Conservation (phyloP, 2,888 invertebrate species). For the Troides helena region DNA sequence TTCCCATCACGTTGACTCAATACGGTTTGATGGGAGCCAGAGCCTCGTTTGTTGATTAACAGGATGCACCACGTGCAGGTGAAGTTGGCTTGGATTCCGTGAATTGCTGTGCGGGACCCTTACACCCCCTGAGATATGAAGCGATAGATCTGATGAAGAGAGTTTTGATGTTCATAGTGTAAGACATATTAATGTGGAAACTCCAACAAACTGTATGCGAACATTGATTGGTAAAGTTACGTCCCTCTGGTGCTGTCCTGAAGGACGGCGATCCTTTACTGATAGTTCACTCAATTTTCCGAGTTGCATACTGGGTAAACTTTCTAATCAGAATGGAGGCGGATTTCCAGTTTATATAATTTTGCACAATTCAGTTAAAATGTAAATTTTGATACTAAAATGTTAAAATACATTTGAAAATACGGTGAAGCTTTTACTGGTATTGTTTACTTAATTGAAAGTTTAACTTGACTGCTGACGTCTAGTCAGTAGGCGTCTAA, state of each 20-base stretch:
- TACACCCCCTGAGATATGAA: too few species aligned
- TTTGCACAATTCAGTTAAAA: not conserved
- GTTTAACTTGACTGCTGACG: not conserved
- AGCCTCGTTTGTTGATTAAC: too few species aligned
- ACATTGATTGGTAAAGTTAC: not conserved
- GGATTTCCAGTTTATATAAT: not conserved
- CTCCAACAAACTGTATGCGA: not conserved
- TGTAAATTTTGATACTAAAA: too few species aligned
- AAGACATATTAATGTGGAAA: not conserved
- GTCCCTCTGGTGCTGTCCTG: not conserved
- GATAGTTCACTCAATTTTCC: not conserved
- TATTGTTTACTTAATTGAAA: slow-evolving; percentile 13
- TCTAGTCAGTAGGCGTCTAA: slow-evolving; percentile 1
- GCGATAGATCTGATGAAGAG: too few species aligned
- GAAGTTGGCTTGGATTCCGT: too few species aligned
- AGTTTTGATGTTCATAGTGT: not conserved
- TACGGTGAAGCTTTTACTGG: not conserved
- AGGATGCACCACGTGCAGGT: too few species aligned
- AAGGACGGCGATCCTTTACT: not conserved
- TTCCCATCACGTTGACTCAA: too few species aligned
- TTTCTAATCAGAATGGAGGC: slow-evolving; percentile 11
- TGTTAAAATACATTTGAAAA: too few species aligned
- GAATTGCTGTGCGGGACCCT: too few species aligned
- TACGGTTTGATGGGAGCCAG: too few species aligned
- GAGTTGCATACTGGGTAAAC: slow-evolving; percentile 3